Conservation (phyloP, 2,113 vertebrate species). For the Alouatta palliata region DNA sequence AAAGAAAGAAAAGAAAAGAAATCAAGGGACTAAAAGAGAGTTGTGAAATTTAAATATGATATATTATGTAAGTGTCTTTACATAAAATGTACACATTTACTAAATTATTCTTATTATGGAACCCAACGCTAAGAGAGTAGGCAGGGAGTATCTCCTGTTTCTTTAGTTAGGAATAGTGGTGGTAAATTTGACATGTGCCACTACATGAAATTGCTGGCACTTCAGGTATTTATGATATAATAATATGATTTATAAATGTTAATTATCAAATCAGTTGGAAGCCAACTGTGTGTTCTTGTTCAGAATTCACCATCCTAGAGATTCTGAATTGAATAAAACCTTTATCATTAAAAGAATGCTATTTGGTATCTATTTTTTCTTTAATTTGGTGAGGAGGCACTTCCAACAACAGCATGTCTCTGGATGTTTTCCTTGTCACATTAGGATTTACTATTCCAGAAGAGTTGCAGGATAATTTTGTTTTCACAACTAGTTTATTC, state of each 20-base stretch:
- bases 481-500: not conserved
- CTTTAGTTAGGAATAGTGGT: not conserved
- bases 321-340: not conserved
- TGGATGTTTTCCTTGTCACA: not conserved
- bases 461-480: conserved; percentile 7
- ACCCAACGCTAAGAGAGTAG: not conserved
- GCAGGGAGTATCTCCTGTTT: not conserved
- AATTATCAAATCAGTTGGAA: not conserved
- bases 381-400: not conserved
- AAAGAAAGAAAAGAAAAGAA: too few relatives aligned
- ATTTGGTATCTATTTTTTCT: not conserved
- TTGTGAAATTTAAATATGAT: not conserved
- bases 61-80: not conserved
- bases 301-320: not conserved
- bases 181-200: not conserved
- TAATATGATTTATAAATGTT: not conserved
- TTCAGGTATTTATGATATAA: not conserved
- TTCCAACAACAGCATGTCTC: not conserved
- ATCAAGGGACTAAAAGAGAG: not conserved
- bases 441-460: not conserved
- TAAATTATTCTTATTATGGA: not conserved
- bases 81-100: not conserved
- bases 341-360: not conserved
- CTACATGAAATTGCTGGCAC: not conserved
- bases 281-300: not conserved